phyloP scores from a whole-genome alignment of 2,113 vertebrate species.

The Macquaria australasica region DNA sequence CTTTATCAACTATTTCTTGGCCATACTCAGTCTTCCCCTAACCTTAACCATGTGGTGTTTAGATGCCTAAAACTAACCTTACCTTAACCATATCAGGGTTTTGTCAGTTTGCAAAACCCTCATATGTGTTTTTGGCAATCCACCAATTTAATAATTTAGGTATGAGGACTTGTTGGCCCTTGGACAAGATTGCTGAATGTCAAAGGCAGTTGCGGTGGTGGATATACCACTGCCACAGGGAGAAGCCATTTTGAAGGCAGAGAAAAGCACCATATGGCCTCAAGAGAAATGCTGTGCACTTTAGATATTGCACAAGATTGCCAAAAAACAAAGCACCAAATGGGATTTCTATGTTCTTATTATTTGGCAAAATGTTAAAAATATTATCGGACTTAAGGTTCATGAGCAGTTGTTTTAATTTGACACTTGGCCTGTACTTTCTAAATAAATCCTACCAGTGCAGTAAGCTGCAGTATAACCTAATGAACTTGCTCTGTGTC shows the following conservation, averaged over 20 bases:
- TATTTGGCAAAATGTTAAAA: conserved; percentile 13
- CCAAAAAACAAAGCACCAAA: conserved; percentile 15
- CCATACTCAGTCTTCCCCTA: neutral
- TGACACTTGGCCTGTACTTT: conserved; percentile 8
- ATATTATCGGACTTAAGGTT: neutral
- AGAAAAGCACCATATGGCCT: conserved; percentile 52
- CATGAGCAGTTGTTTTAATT: conserved; percentile 20
- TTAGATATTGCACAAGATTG: conserved; percentile 3
- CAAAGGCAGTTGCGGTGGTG: conserved; percentile 27
- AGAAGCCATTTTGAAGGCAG: conserved; percentile 28
- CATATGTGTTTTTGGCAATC: neutral
- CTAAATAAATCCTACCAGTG: conserved; percentile 13
- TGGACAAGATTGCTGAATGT: conserved; percentile 37
- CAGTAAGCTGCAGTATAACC: conserved; percentile 27
- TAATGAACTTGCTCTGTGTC: conserved; percentile 44
- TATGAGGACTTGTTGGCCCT: conserved; percentile 3
- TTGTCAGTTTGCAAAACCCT: neutral
- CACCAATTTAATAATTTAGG: neutral
- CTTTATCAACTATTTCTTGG: neutral
- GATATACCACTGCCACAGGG: conserved; percentile 40
- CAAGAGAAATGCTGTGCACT: conserved; percentile 6
- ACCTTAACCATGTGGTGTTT: neutral
- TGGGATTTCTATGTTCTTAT: neutral
- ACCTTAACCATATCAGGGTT: neutral
- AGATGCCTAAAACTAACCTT: neutral